phyloP scores from a whole-genome alignment of 1,140 invertebrate species.

The Drosophila ercepeae region DNA sequence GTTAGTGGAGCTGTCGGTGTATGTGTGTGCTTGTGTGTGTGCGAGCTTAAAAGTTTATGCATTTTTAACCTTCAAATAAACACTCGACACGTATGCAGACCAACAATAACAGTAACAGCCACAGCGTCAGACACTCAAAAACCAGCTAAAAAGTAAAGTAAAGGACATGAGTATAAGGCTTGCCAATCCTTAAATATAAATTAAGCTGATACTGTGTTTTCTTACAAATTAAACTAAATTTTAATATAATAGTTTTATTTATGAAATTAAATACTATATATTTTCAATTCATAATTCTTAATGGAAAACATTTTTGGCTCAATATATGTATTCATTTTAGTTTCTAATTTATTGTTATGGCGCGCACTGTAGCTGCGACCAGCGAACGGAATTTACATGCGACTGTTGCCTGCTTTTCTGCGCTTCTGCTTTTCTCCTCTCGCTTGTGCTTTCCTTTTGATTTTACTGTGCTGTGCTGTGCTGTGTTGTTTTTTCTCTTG shows the following conservation, averaged over 20 bases:
- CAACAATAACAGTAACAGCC: slow-evolving; percentile 36
- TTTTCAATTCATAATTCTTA: not conserved
- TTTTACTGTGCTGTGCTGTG: not conserved
- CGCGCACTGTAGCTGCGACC: slow-evolving; percentile 21
- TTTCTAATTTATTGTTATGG: slow-evolving; percentile 15
- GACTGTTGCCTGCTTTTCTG: not conserved
- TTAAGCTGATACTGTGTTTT: too few species aligned
- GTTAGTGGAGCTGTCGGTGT: slow-evolving; percentile 25
- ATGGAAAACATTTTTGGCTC: not conserved
- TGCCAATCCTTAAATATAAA: not conserved
- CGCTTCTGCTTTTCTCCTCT: not conserved
- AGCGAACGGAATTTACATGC: slow-evolving; percentile 34
- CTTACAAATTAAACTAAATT: too few species aligned
- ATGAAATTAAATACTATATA: not conserved
- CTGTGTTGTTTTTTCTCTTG: not conserved
- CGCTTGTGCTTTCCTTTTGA: not conserved
- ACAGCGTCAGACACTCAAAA: slow-evolving; percentile 10
- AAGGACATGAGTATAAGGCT: not conserved
- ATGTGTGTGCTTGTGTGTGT: slow-evolving; percentile 18
- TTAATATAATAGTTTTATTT: too few species aligned
- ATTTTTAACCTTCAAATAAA: slow-evolving; percentile 74
- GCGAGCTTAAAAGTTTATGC: slow-evolving; percentile 58
- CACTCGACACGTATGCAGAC: slow-evolving; percentile 51
- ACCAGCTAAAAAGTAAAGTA: slow-evolving; percentile 12
- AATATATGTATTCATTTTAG: not conserved